A percentile compares a stretch with the other conserved stretches of the same genome.
These are phyloP conservation scores for Chloroclystis v-ata DNA, from an alignment of 2,888 invertebrate genomes.

Conservation along the genomic window DNA sequence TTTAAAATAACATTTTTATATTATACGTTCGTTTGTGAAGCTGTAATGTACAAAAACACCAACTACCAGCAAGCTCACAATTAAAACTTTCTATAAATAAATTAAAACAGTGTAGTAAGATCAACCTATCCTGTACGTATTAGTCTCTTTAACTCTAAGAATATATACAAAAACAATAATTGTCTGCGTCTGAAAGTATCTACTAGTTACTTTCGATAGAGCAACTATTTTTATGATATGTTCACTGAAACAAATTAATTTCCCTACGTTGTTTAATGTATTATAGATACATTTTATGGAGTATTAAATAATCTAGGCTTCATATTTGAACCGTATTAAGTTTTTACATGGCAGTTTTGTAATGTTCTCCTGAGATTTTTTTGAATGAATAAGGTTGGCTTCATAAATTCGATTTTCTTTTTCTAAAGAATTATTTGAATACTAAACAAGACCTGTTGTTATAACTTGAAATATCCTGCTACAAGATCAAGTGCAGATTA, in stretches of 20 bases:
- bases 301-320: too few species aligned
- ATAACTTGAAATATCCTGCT: too few species aligned
- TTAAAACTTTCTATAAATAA: conserved; percentile 23
- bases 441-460: too few species aligned
- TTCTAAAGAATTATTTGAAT: too few species aligned
- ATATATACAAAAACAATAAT: conserved; percentile 17
- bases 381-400: too few species aligned
- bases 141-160: conserved; percentile 13
- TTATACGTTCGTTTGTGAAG: conserved; percentile 29
- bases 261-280: neutral
- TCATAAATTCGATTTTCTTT: too few species aligned
- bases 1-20: conserved; percentile 35
- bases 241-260: neutral
- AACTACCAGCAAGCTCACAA: conserved; percentile 20
- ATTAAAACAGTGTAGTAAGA: conserved; percentile 20
- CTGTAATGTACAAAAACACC: conserved; percentile 22
- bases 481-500: too few species aligned
- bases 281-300: too few species aligned
- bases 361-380: too few species aligned
- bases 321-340: too few species aligned
- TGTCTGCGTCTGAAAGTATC: neutral
- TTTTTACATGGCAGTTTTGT: too few species aligned
- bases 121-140: conserved; percentile 10
- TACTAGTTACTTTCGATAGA: neutral
- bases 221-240: neutral